Evolutionary conservation across 2,888 invertebrate genomes (phyloP).

Genomic region (Phragmatobia fuliginosa): DNA sequence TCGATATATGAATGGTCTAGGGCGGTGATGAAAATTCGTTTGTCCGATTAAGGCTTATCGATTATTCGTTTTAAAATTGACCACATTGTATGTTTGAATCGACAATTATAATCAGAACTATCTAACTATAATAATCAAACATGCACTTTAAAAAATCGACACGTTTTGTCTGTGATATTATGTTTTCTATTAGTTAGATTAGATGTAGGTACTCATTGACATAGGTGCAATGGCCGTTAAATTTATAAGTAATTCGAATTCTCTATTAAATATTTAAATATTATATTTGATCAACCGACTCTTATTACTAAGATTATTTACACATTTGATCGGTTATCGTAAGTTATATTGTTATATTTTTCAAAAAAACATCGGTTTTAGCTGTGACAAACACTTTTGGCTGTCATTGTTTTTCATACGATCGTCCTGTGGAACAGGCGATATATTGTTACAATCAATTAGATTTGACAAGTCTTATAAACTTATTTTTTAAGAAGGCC

Average conservation of each 20-base stretch:
- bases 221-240: conserved; percentile 34
- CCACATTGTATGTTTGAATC: conserved; percentile 53
- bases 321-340: not conserved
- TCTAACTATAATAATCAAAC: conserved; percentile 34
- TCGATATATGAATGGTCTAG: conserved; percentile 39
- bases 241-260: conserved; percentile 34
- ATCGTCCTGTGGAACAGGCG: not conserved
- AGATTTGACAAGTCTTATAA: not conserved
- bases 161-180: conserved; percentile 53
- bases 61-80: conserved; percentile 46
- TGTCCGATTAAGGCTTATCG: conserved; percentile 34
- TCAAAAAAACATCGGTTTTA: not conserved
- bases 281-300: not conserved
- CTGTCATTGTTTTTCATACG: not conserved
- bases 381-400: not conserved
- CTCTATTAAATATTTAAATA: conserved; percentile 24
- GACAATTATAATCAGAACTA: conserved; percentile 59
- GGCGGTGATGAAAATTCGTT: conserved; percentile 33
- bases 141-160: conserved; percentile 52
- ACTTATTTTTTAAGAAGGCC: not conserved
- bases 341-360: not conserved
- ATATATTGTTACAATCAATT: not conserved
- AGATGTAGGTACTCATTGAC: conserved; percentile 47
- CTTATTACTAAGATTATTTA: not conserved
- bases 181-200: conserved; percentile 54